Percentiles rank a stretch among this genome's conserved stretches.
phyloP scores from a whole-genome alignment of 2,797 vertebrate species.

The Characodon lateralis region DNA sequence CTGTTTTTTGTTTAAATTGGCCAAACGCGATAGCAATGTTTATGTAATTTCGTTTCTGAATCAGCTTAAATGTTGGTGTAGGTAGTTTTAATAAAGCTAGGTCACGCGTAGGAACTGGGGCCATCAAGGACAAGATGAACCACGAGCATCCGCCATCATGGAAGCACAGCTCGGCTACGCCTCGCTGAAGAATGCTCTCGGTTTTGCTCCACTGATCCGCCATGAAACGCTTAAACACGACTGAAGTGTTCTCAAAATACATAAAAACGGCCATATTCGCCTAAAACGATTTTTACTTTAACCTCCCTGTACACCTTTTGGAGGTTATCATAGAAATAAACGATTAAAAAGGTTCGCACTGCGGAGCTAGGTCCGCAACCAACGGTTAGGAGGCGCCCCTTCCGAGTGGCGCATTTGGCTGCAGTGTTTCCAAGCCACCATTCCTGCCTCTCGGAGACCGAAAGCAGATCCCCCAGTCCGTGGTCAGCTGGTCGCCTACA shows the following conservation, averaged over 20 bases:
- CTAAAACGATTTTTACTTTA: background rate
- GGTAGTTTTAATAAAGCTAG: slow-evolving; percentile 1
- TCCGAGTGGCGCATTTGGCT: slow-evolving; percentile 82
- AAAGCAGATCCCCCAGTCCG: slow-evolving; percentile 83
- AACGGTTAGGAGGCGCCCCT: slow-evolving; percentile 76
- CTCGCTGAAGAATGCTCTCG: slow-evolving; percentile 76
- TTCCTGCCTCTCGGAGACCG: slow-evolving; percentile 81
- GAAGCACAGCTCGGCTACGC: slow-evolving; percentile 75
- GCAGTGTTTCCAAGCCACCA: slow-evolving; percentile 81
- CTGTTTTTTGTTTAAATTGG: background rate
- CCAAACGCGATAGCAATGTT: background rate
- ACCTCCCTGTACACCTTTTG: background rate
- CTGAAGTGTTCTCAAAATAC: background rate
- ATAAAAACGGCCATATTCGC: slow-evolving; percentile 14
- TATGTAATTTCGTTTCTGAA: background rate
- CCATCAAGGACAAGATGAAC: slow-evolving; percentile 74
- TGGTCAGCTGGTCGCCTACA: slow-evolving; percentile 88
- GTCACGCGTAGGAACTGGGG: slow-evolving; percentile 45
- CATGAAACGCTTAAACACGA: background rate
- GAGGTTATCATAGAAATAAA: slow-evolving; percentile 16
- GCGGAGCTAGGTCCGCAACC: slow-evolving; percentile 80
- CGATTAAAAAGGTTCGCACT: slow-evolving; percentile 54
- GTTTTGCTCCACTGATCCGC: slow-evolving; percentile 24
- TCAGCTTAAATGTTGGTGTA: background rate
- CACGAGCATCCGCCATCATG: slow-evolving; percentile 82